phyloP scores from a whole-genome alignment of 1,140 invertebrate species.

The Cardiocondyla obscurior region DNA sequence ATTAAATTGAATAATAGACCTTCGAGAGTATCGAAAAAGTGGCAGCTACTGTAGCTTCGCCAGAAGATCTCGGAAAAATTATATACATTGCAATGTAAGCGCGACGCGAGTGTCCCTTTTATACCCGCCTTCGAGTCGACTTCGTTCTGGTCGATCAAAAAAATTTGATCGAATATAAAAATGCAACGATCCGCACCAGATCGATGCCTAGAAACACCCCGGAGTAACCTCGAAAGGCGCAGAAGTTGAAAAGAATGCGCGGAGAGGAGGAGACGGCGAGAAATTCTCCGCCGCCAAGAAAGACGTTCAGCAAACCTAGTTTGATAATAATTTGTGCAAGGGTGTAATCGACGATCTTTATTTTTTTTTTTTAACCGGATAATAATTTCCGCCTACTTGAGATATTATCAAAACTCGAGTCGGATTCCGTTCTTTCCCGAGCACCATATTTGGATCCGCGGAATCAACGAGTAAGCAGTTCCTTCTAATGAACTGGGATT shows the following conservation, averaged over 20 bases:
- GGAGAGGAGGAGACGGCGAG: no score
- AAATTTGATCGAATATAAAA: background rate
- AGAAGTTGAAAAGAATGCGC: background rate
- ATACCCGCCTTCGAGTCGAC: background rate
- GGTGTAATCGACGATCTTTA: no score
- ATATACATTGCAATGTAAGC: background rate
- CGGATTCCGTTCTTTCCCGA: background rate
- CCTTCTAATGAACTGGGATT: background rate
- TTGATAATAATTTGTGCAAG: background rate
- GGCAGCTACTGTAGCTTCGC: background rate
- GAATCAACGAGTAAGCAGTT: background rate
- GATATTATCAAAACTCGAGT: no score
- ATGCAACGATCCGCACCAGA: background rate
- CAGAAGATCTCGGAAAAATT: background rate
- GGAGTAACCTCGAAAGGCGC: background rate
- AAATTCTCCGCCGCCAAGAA: no score
- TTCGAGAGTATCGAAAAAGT: background rate
- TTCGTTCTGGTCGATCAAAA: background rate
- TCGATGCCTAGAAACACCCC: background rate
- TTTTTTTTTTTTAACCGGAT: background rate
- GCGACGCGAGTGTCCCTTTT: conserved; percentile 3
- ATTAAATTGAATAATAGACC: background rate
- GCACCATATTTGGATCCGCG: background rate
- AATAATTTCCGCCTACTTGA: background rate
- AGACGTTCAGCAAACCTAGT: background rate